A percentile compares a stretch with the other conserved stretches of the same genome.
phyloP scores from a whole-genome alignment of 2,888 invertebrate genomes.

The Drosophila anceps region DNA sequence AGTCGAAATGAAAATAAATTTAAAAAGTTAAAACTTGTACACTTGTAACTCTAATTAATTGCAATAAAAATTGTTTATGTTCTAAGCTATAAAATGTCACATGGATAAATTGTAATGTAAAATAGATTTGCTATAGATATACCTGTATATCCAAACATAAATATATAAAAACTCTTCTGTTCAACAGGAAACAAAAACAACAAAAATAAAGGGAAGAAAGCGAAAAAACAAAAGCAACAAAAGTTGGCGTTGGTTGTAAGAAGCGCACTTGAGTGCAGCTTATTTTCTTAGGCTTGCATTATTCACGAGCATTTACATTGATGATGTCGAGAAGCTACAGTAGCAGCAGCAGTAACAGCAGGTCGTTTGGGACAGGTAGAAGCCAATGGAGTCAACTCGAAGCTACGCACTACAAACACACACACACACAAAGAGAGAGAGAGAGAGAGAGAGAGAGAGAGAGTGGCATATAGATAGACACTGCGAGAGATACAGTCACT shows the following conservation, averaged over 20 bases:
- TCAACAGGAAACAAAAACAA: background rate
- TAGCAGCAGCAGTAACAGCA: slow-evolving; percentile 21
- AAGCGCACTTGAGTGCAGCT: slow-evolving; percentile 76
- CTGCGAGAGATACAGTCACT: slow-evolving; percentile 57
- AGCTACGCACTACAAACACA: slow-evolving; percentile 52
- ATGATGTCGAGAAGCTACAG: slow-evolving; percentile 63
- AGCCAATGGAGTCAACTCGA: slow-evolving; percentile 29
- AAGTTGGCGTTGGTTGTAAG: slow-evolving; percentile 44
- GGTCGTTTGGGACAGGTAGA: slow-evolving; percentile 47
- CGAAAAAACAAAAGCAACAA: background rate
- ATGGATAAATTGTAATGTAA: background rate
- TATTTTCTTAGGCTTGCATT: slow-evolving; percentile 80
- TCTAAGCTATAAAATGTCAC: background rate
- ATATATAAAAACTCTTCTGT: background rate
- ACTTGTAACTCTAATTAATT: no score
- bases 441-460: background rate
- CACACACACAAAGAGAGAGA: slow-evolving; percentile 17
- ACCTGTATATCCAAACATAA: background rate
- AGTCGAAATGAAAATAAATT: no score
- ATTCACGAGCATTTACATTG: slow-evolving; percentile 78
- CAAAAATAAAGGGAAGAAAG: no score
- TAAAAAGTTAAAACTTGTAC: background rate
- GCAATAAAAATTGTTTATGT: background rate
- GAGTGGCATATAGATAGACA: slow-evolving; percentile 12
- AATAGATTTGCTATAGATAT: background rate